Evolutionary conservation across 1,140 invertebrate genomes (phyloP).

Genomic region (Drosophila jambulina): DNA sequence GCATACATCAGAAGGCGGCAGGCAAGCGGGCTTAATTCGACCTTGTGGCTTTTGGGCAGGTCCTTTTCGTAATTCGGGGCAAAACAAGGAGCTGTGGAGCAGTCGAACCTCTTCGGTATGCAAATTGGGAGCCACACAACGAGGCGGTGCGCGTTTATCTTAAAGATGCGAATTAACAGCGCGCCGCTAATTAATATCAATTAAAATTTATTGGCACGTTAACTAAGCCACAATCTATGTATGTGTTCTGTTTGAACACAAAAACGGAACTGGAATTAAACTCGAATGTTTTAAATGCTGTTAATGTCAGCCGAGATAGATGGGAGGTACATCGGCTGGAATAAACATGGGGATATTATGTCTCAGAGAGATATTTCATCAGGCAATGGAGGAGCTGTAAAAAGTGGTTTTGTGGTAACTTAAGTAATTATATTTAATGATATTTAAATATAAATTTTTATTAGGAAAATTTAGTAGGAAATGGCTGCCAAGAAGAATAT

Average conservation of each 20-base stretch:
- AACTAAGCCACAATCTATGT: slow-evolving; percentile 44
- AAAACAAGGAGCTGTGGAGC: background rate
- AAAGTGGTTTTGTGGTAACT: background rate
- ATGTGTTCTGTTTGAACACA: slow-evolving; percentile 8
- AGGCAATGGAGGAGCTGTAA: background rate
- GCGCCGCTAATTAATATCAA: slow-evolving; percentile 65
- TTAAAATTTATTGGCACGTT: slow-evolving; percentile 59
- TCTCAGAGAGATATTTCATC: slow-evolving; percentile 4
- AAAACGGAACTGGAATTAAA: slow-evolving; percentile 45
- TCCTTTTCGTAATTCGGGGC: slow-evolving; percentile 1
- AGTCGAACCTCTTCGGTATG: slow-evolving; percentile 30
- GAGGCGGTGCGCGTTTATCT: slow-evolving; percentile 53
- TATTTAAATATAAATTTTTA: background rate
- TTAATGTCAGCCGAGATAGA: slow-evolving; percentile 19
- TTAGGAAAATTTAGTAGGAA: no score
- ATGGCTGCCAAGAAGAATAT: no score
- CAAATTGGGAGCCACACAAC: slow-evolving; percentile 56
- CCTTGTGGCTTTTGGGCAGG: slow-evolving; percentile 25
- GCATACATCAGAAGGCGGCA: slow-evolving; percentile 9
- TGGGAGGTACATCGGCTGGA: slow-evolving; percentile 19
- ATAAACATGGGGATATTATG: background rate
- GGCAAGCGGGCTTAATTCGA: slow-evolving; percentile 4
- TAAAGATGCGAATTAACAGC: slow-evolving; percentile 43
- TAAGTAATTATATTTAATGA: background rate
- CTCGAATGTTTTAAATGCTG: slow-evolving; percentile 21